These are phyloP conservation scores for Eilema griseolum DNA, from an alignment of 2,888 invertebrate genomes.

Conservation along the genomic window DNA sequence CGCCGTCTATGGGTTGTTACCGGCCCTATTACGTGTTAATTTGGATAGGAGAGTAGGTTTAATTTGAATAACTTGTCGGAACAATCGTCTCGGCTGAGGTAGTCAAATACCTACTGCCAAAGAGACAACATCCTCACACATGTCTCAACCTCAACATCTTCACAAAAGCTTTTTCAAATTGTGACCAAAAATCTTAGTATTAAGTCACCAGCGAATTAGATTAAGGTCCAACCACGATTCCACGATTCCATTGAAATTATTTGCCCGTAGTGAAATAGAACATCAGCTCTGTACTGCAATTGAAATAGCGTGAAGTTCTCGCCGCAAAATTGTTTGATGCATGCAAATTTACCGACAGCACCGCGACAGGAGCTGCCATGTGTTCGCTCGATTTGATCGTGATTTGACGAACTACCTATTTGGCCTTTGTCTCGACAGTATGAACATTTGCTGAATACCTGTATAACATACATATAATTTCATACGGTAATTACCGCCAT, in stretches of 20 bases:
- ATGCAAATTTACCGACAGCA: not conserved
- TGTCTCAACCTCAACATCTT: no score
- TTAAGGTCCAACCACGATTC: not conserved
- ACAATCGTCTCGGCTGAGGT: not conserved
- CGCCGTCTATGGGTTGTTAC: no score
- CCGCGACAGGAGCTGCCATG: not conserved
- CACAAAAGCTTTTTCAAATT: no score
- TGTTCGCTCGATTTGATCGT: not conserved
- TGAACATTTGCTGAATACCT: not conserved
- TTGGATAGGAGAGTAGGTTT: not conserved
- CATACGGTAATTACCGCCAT: not conserved
- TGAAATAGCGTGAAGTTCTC: not conserved
- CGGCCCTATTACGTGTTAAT: not conserved
- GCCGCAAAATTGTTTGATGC: not conserved
- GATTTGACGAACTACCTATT: constrained; percentile 4
- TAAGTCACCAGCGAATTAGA: not conserved
- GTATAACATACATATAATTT: not conserved
- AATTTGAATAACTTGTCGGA: not conserved
- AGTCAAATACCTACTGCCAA: not conserved
- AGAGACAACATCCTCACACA: no score
- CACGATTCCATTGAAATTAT: not conserved
- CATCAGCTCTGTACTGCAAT: not conserved
- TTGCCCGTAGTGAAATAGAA: no score
- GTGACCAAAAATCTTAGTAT: no score
- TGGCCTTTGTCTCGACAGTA: not conserved